Conservation (phyloP, 2,797 vertebrate genomes). For the Pterois miles region DNA sequence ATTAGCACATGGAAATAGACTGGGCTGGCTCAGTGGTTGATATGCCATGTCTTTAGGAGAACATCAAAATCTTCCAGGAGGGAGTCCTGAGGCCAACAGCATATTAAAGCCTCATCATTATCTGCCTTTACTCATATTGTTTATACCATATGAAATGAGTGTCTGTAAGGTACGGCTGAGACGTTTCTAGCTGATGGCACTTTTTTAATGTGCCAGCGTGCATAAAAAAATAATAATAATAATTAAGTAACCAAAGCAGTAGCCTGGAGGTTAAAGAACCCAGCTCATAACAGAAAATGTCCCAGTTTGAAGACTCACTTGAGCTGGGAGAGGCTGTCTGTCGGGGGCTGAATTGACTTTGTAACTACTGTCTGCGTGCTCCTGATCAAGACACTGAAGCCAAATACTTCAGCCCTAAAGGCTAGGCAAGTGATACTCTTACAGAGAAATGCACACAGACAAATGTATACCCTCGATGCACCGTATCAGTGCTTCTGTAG, state of each 20-base stretch:
- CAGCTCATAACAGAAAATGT: conserved; percentile 25
- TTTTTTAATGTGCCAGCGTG: conserved; percentile 38
- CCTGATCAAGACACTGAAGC: not conserved
- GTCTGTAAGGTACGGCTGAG: conserved; percentile 31
- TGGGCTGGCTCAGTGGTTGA: conserved; percentile 36
- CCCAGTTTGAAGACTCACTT: conserved; percentile 38
- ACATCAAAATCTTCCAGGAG: conserved; percentile 36
- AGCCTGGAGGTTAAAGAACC: conserved; percentile 35
- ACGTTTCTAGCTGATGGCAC: conserved; percentile 26
- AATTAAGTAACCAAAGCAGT: conserved; percentile 17
- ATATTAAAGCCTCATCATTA: conserved; percentile 57
- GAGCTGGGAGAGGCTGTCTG: conserved; percentile 11
- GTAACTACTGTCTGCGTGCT: conserved; percentile 31
- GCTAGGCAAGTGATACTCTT: conserved; percentile 3
- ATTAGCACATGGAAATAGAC: conserved; percentile 43
- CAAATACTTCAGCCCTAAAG: conserved; percentile 3
- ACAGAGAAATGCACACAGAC: conserved; percentile 18
- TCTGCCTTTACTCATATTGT: conserved; percentile 61
- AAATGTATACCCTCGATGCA: conserved; percentile 2
- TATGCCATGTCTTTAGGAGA: conserved; percentile 45
- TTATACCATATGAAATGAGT: conserved; percentile 43
- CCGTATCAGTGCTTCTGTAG: conserved; percentile 3
- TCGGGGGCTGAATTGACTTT: conserved; percentile 29
- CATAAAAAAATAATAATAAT: conserved; percentile 20
- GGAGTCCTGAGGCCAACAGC: conserved; percentile 8